These are phyloP conservation scores for Mesoligia furuncula DNA, from an alignment of 2,888 invertebrate genomes.

Conservation along the genomic window DNA sequence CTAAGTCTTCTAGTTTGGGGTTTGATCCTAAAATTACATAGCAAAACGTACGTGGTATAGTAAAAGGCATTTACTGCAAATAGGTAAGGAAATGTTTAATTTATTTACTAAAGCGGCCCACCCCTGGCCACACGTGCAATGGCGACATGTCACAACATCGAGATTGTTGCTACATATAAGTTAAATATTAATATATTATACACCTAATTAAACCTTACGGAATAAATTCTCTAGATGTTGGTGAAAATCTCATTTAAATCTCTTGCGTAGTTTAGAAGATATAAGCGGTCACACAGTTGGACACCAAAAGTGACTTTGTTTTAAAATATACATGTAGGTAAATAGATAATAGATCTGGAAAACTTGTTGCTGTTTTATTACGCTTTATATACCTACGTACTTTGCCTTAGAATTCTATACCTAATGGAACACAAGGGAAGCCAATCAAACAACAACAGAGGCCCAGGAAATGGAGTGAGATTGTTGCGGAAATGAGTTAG, in stretches of 20 bases:
- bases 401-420: background rate
- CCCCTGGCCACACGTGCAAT: background rate
- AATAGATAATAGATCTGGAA: background rate
- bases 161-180: background rate
- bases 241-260: background rate
- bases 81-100: background rate
- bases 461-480: constrained; percentile 2
- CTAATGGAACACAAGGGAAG: background rate
- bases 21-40: background rate
- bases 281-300: background rate
- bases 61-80: background rate
- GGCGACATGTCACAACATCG: background rate
- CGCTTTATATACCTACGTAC: background rate
- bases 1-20: background rate
- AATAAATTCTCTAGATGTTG: background rate
- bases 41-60: background rate
- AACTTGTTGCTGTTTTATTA: background rate
- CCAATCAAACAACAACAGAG: background rate
- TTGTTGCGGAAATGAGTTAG: background rate
- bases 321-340: background rate
- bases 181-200: background rate
- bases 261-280: background rate
- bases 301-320: background rate
- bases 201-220: background rate
- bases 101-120: background rate